A percentile compares a stretch with the other conserved stretches of the same genome.
Evolutionary conservation across 2,797 vertebrate species (phyloP).

Genomic region (Oreortyx pictus): DNA sequence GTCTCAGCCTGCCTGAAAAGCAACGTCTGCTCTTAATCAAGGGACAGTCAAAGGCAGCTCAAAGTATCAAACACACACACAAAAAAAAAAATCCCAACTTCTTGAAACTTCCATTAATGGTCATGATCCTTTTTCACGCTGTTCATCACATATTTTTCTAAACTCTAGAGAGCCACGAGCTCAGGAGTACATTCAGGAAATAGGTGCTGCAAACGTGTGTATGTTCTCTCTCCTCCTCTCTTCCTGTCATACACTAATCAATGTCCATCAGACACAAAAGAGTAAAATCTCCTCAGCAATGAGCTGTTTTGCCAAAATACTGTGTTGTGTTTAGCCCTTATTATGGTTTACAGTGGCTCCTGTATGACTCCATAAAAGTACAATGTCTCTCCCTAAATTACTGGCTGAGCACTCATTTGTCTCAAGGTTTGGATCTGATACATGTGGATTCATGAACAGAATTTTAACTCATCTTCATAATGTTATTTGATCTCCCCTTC

Average conservation of each 20-base stretch:
- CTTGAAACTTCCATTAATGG: neutral
- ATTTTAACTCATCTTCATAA: constrained; percentile 25
- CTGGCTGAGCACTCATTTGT: neutral
- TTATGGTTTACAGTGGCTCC: constrained; percentile 18
- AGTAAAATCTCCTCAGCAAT: neutral
- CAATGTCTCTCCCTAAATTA: constrained; percentile 7
- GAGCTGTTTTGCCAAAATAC: constrained; percentile 29
- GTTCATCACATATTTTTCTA: neutral
- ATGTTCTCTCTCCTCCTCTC: neutral
- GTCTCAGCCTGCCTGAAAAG: neutral
- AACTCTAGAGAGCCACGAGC: fast-evolving
- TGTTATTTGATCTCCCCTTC: constrained; percentile 40
- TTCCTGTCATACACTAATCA: neutral
- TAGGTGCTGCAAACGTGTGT: neutral
- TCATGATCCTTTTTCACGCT: neutral
- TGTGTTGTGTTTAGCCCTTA: neutral
- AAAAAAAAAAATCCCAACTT: neutral
- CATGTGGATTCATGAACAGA: constrained; percentile 8
- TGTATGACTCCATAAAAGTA: neutral
- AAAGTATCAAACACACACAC: neutral
- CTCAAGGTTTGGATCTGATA: neutral
- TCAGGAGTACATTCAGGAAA: neutral
- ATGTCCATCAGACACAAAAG: neutral
- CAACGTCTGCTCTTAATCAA: neutral
- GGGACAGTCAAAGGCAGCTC: neutral